These are phyloP conservation scores for Drosophila ercepeae DNA, from an alignment of 1,140 invertebrate genomes.

Conservation along the genomic window DNA sequence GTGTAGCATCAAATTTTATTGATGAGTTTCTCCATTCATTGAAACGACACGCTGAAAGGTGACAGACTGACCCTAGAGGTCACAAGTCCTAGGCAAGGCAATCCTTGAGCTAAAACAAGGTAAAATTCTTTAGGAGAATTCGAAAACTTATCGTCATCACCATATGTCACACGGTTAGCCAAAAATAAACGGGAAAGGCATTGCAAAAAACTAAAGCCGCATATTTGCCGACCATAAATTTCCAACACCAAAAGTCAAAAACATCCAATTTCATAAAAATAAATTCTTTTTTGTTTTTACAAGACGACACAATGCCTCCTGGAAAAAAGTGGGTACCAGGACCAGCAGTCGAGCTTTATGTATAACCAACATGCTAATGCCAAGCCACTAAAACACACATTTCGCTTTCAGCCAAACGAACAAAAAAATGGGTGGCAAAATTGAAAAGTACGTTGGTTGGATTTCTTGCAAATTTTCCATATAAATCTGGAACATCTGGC, in stretches of 20 bases:
- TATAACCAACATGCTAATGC: constrained; percentile 70
- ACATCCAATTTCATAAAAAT: constrained; percentile 25
- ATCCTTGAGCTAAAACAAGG: not conserved
- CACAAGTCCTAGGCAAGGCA: not conserved
- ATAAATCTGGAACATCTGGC: constrained; percentile 73
- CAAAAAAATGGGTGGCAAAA: constrained; percentile 62
- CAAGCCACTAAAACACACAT: constrained; percentile 77
- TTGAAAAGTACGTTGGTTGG: constrained; percentile 54
- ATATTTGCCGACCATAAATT: constrained; percentile 70
- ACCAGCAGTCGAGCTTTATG: constrained; percentile 54
- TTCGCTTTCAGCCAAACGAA: constrained; percentile 27
- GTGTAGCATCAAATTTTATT: constrained; percentile 61
- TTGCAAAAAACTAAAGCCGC: constrained; percentile 44
- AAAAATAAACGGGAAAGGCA: constrained; percentile 3
- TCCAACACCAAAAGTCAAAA: constrained; percentile 37
- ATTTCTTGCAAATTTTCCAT: constrained; percentile 58
- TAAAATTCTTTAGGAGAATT: not conserved
- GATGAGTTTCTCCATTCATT: constrained; percentile 42
- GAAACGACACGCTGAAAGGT: constrained; percentile 22
- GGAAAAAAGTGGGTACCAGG: constrained; percentile 6
- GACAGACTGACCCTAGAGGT: constrained; percentile 27
- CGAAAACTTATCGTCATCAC: not conserved
- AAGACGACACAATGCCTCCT: constrained; percentile 34
- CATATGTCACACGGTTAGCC: constrained; percentile 16
- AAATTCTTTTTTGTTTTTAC: constrained; percentile 19